Conservation (phyloP, 92 coral and sea anemone species). For the Zoanthus gigantus region DNA sequence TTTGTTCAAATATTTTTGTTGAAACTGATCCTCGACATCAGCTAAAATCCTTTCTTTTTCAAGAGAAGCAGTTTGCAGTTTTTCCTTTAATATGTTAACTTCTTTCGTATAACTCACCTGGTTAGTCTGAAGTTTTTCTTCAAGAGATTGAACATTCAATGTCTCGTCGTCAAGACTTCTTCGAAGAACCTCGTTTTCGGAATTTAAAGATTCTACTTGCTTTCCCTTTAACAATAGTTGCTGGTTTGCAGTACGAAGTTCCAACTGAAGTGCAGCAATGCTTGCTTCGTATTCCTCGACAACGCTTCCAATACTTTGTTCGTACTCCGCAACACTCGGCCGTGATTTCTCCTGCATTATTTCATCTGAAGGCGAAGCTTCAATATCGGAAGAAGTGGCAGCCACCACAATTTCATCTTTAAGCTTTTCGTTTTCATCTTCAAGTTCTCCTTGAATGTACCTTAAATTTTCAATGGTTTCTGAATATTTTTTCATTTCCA, state of each 20-base stretch:
- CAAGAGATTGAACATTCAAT: conserved; percentile 56
- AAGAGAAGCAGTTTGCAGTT: conserved; percentile 12
- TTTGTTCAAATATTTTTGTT: not conserved
- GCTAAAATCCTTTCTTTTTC: conserved; percentile 50
- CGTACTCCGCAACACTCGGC: conserved; percentile 21
- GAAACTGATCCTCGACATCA: conserved; percentile 33
- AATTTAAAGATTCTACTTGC: conserved; percentile 64
- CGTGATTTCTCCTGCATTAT: not conserved
- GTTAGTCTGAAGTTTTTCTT: conserved; percentile 58
- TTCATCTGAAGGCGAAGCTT: not conserved
- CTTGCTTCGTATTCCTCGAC: conserved; percentile 39
- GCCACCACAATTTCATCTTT: conserved; percentile 52
- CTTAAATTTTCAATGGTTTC: conserved; percentile 57
- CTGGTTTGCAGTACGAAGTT: conserved; percentile 21
- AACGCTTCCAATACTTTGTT: conserved; percentile 17
- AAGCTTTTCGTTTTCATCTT: conserved; percentile 71
- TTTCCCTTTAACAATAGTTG: conserved; percentile 26
- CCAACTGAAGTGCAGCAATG: conserved; percentile 6
- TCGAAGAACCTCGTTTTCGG: conserved; percentile 79
- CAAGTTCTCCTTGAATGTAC: conserved; percentile 47
- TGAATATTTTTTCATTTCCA: conserved; percentile 39
- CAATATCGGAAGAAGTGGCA: conserved; percentile 23
- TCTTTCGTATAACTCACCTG: conserved; percentile 3
- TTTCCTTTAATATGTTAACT: not conserved
- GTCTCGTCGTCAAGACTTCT: conserved; percentile 80